Conservation (phyloP, 1,140 invertebrate genomes). For the Drosophila arawakana region DNA sequence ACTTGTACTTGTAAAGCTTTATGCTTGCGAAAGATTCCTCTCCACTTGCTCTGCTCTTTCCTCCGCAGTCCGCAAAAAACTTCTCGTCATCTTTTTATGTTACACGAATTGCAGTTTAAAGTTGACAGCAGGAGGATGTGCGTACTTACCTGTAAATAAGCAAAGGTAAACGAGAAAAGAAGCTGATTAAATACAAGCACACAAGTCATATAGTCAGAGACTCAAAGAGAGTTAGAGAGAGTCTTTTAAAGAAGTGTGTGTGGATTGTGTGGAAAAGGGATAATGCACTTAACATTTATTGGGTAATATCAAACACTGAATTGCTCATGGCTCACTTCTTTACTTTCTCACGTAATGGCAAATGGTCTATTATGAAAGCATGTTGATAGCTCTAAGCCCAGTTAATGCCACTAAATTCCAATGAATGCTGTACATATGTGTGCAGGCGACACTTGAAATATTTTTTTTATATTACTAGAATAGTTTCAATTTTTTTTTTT, state of each 20-base stretch:
- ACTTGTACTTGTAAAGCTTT: conserved; percentile 61
- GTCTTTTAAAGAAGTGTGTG: background rate
- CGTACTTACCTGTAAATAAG: conserved; percentile 79
- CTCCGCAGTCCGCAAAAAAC: background rate
- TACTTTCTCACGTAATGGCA: conserved; percentile 59
- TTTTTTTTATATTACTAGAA: conserved; percentile 3
- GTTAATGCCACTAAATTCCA: conserved; percentile 29
- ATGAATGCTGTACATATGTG: conserved; percentile 14
- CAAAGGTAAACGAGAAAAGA: conserved; percentile 59
- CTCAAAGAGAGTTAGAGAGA: background rate
- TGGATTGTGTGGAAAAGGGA: conserved; percentile 31
- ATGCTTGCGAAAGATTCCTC: conserved; percentile 54
- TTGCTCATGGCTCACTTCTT: conserved; percentile 66
- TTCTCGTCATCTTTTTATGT: conserved; percentile 27
- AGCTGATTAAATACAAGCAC: conserved; percentile 72
- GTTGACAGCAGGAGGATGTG: conserved; percentile 69
- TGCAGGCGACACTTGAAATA: conserved; percentile 2
- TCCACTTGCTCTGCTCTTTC: conserved; percentile 23
- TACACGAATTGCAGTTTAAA: conserved; percentile 74
- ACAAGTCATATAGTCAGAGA: background rate
- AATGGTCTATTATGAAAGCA: conserved; percentile 62
- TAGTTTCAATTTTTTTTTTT: no score
- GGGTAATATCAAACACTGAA: conserved; percentile 57
- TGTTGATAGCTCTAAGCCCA: conserved; percentile 46
- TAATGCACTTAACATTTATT: conserved; percentile 75